phyloP scores from a whole-genome alignment of 92 coral and sea anemone species.

The Umimayanthus chanpuru region DNA sequence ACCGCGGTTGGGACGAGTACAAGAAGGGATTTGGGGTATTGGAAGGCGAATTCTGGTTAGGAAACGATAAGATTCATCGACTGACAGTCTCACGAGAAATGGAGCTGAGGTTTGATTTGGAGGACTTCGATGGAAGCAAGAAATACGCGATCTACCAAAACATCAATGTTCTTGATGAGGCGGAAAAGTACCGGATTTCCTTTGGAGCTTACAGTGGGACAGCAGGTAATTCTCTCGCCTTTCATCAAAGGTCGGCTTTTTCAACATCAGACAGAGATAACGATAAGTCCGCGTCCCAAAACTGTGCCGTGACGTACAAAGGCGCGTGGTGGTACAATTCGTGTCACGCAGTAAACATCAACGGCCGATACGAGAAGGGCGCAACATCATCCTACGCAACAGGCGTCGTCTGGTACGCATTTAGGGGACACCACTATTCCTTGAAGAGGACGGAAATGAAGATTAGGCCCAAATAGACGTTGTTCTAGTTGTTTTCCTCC shows the following conservation, averaged over 20 bases:
- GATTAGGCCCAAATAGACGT: constrained; percentile 13
- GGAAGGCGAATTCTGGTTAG: constrained; percentile 24
- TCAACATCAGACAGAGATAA: constrained; percentile 25
- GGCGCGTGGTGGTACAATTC: constrained; percentile 18
- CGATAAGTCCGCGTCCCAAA: not conserved
- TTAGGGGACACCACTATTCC: constrained; percentile 17
- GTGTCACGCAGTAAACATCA: constrained; percentile 24
- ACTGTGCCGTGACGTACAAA: constrained; percentile 18
- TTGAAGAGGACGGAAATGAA: constrained; percentile 35
- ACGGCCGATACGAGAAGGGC: constrained; percentile 23
- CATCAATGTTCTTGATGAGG: not conserved
- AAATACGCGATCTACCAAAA: not conserved
- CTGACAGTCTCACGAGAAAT: not conserved
- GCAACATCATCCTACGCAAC: not conserved
- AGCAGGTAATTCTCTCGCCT: constrained; percentile 12
- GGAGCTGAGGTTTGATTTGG: constrained; percentile 4
- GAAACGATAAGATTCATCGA: constrained; percentile 34
- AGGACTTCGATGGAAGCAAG: constrained; percentile 12
- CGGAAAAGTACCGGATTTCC: not conserved
- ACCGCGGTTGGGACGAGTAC: constrained; percentile 24
- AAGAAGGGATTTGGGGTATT: constrained; percentile 15
- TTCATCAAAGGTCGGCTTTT: not conserved
- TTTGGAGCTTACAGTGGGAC: constrained; percentile 11
- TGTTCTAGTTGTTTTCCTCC: not conserved
- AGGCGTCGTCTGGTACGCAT: not conserved